Percentiles rank a stretch among this genome's conserved stretches.
These are phyloP conservation scores for Monoplex corrugatus DNA, from an alignment of 2,888 invertebrate species.

Conservation along the genomic window DNA sequence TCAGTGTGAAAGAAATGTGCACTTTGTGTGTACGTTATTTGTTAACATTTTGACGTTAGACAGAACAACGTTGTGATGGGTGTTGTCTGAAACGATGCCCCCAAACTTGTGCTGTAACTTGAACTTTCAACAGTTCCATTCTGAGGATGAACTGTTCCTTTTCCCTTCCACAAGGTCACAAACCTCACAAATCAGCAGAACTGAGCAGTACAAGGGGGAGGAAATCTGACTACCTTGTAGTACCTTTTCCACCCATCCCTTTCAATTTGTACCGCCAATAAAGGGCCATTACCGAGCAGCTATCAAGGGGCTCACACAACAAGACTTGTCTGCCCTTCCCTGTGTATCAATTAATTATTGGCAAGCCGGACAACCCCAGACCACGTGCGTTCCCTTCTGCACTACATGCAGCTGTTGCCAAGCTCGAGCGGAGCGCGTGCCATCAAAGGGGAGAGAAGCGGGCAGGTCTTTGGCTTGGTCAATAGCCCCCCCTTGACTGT, in stretches of 20 bases:
- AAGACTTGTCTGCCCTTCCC: constrained; percentile 13
- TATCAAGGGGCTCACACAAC: constrained; percentile 21
- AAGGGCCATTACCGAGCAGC: constrained; percentile 22
- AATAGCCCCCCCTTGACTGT: background rate
- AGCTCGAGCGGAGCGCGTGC: constrained; percentile 19
- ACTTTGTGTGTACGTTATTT: no score
- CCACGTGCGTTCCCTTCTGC: background rate
- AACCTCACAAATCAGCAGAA: no score
- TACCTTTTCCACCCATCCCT: background rate
- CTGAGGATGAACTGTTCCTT: no score
- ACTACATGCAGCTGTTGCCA: constrained; percentile 30
- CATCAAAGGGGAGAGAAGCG: constrained; percentile 31
- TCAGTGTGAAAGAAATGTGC: no score
- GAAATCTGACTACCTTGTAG: background rate
- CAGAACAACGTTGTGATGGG: no score
- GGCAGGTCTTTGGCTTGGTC: constrained; percentile 24
- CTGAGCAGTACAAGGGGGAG: background rate
- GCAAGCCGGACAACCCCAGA: background rate
- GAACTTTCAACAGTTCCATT: no score
- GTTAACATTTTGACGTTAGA: no score
- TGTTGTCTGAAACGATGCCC: no score
- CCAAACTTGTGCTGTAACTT: no score
- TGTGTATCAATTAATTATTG: constrained; percentile 30
- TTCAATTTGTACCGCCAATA: constrained; percentile 6
- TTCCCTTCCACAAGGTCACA: no score